A percentile compares a stretch with the other conserved stretches of the same genome.
These are phyloP conservation scores for Orthonyx spaldingii DNA, from an alignment of 2,113 vertebrate genomes.

Conservation along the genomic window DNA sequence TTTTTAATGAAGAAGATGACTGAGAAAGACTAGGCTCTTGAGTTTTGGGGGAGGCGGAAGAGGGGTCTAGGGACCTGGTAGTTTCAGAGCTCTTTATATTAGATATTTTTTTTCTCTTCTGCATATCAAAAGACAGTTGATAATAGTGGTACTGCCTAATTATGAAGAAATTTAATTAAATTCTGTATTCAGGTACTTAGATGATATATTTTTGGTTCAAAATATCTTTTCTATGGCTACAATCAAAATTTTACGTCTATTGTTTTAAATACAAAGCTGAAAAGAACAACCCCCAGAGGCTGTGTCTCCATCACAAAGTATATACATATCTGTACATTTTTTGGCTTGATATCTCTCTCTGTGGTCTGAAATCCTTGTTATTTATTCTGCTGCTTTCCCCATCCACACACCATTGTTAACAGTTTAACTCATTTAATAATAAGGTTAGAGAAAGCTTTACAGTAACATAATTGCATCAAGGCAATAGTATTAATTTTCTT, in stretches of 20 bases:
- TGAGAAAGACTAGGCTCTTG: neutral
- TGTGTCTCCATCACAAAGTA: neutral
- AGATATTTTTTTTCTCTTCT: neutral
- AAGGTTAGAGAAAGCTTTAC: neutral
- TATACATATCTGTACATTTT: neutral
- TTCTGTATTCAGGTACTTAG: neutral
- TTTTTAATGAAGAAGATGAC: neutral
- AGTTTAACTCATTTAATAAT: neutral
- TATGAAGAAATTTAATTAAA: neutral
- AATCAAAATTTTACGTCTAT: neutral
- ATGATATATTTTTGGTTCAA: neutral
- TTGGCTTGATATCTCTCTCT: neutral
- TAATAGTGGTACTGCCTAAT: neutral
- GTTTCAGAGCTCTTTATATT: neutral
- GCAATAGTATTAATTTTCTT: neutral
- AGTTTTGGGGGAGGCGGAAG: neutral
- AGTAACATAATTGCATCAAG: neutral
- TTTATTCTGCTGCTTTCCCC: neutral
- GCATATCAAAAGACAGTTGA: neutral
- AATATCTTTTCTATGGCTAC: neutral
- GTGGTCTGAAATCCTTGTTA: neutral
- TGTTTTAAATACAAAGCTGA: neutral
- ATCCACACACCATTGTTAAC: neutral
- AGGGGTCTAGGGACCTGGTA: accelerated
- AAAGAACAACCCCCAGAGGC: neutral